A percentile compares a stretch with the other conserved stretches of the same genome.
Evolutionary conservation across 2,797 vertebrate genomes (phyloP).

Genomic region (Sternotherus odoratus): DNA sequence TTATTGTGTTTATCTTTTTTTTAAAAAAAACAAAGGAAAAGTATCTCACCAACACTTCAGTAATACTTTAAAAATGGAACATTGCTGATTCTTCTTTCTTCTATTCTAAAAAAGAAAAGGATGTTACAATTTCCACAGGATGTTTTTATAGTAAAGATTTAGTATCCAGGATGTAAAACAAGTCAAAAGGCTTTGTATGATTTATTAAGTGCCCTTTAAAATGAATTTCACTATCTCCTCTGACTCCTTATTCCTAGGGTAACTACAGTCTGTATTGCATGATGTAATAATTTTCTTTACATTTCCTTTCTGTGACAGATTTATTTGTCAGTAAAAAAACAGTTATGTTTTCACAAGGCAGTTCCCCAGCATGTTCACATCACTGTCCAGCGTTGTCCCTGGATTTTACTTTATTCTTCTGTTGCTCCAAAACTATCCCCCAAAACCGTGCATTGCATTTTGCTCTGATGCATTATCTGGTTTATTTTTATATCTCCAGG

Average conservation of each 20-base stretch:
- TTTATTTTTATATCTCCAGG: neutral
- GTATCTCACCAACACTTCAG: neutral
- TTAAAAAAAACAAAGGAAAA: neutral
- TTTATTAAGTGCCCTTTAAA: neutral
- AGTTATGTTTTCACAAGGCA: neutral
- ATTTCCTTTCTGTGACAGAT: neutral
- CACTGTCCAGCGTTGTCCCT: neutral
- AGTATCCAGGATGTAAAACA: neutral
- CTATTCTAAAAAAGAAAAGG: neutral
- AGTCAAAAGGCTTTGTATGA: neutral
- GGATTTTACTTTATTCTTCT: neutral
- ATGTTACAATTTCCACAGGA: neutral
- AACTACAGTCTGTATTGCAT: neutral
- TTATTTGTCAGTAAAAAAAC: neutral
- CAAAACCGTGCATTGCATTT: neutral
- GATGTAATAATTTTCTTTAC: neutral
- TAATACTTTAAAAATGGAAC: neutral
- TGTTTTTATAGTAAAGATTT: neutral
- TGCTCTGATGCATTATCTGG: neutral
- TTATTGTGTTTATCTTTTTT: neutral
- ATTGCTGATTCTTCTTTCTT: neutral
- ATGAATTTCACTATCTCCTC: neutral
- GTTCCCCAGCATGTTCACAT: neutral
- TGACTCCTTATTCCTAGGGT: neutral
- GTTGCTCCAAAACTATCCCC: neutral